Conservation (phyloP, 2,113 vertebrate species). For the Sebastes fasciatus region DNA sequence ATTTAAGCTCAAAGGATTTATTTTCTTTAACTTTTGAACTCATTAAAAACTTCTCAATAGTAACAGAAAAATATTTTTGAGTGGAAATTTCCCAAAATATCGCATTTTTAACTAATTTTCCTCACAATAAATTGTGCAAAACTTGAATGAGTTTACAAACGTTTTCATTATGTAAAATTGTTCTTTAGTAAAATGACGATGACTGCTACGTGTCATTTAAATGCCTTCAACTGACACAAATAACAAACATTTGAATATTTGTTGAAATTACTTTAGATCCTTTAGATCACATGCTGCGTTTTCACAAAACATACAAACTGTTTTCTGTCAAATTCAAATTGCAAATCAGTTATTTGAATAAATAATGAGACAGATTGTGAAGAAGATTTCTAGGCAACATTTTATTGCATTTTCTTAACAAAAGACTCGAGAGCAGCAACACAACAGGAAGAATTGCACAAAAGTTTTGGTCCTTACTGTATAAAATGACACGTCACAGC, state of each 20-base stretch:
- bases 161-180: neutral
- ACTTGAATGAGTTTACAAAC: too few relatives aligned
- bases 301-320: neutral
- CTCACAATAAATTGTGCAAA: neutral
- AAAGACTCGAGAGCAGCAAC: neutral
- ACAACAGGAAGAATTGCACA: neutral
- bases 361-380: neutral
- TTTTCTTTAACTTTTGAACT: neutral
- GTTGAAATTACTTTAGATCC: neutral
- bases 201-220: neutral
- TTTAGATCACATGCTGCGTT: too few relatives aligned
- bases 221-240: neutral
- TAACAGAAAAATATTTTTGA: neutral
- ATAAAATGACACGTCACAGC: neutral
- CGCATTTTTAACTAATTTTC: too few relatives aligned
- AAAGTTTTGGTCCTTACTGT: neutral
- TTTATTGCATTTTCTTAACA: neutral
- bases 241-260: neutral
- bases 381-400: neutral
- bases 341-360: neutral
- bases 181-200: neutral
- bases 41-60: neutral
- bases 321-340: neutral
- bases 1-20: too few relatives aligned
- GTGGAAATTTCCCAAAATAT: too few relatives aligned